Evolutionary conservation across 2,888 invertebrate genomes (phyloP).

Genomic region (Amphipyra tragopoginis): DNA sequence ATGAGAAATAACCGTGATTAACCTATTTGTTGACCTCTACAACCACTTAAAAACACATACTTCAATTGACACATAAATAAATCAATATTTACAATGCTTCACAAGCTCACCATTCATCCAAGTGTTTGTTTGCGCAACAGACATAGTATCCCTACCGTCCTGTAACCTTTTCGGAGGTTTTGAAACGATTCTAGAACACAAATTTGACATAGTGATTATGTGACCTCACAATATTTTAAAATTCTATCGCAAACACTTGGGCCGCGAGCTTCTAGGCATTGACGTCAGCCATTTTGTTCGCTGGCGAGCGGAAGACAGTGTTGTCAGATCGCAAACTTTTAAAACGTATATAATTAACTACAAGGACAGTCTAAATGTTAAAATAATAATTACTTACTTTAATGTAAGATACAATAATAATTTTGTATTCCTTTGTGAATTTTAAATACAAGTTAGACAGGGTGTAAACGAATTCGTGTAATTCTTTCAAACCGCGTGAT

Average conservation of each 20-base stretch:
- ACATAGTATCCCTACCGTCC: constrained; percentile 93
- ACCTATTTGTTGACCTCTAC: constrained; percentile 61
- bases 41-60: constrained; percentile 60
- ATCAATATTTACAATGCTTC: constrained; percentile 75
- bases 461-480: no score
- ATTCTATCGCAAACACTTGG: constrained; percentile 69
- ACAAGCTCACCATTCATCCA: constrained; percentile 95
- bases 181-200: constrained; percentile 93
- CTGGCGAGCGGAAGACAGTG: constrained; percentile 31
- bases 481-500: no score
- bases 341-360: constrained; percentile 18
- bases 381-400: no score
- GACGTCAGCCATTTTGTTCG: constrained; percentile 78
- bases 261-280: constrained; percentile 61
- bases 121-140: constrained; percentile 94
- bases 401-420: no score
- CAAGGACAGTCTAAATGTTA: no score
- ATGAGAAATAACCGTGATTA: constrained; percentile 48
- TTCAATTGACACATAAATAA: constrained; percentile 61
- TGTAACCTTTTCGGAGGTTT: constrained; percentile 94
- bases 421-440: no score
- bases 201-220: constrained; percentile 91
- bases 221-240: constrained; percentile 64
- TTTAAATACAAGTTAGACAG: no score
- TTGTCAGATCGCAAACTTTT: constrained; percentile 24